Conservation (phyloP, 2,888 invertebrate species). For the Cepaea hortensis region DNA sequence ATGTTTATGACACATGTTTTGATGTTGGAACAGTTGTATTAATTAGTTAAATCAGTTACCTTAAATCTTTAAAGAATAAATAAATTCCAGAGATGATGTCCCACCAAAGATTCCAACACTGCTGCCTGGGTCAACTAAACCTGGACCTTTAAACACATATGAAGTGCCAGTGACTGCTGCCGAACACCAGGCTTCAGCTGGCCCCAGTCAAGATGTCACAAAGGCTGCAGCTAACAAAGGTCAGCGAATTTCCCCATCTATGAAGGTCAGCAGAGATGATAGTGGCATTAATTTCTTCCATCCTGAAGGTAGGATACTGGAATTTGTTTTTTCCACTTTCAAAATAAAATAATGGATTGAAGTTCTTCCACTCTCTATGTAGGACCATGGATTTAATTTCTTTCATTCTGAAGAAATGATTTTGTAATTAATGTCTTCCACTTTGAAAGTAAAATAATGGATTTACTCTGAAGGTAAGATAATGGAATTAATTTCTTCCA, state of each 20-base stretch:
- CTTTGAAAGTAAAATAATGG: too few relatives aligned
- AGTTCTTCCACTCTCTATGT: too few relatives aligned
- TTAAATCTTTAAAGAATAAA: not conserved
- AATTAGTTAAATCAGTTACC: too few relatives aligned
- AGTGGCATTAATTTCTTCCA: slow-evolving; percentile 31
- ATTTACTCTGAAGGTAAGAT: not conserved
- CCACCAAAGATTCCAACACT: slow-evolving; percentile 15
- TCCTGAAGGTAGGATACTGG: not conserved
- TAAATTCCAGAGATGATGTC: not conserved
- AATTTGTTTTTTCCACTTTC: not conserved
- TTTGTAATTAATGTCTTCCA: not conserved
- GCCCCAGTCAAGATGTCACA: not conserved
- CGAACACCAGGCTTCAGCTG: not conserved
- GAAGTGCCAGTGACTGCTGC: not conserved
- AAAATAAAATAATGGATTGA: too few relatives aligned
- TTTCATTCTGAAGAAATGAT: slow-evolving; percentile 7
- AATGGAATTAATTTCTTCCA: slow-evolving; percentile 24
- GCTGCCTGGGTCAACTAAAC: not conserved
- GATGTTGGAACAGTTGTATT: too few relatives aligned
- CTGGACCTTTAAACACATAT: slow-evolving; percentile 24
- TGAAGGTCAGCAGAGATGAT: not conserved
- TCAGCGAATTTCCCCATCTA: not conserved
- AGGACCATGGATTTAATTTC: slow-evolving; percentile 15
- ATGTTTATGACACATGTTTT: too few relatives aligned
- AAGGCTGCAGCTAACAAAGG: not conserved